Base-by-base conservation (phyloP, 2,113 vertebrate genomes). In the Mesocricetus auratus region DNA sequence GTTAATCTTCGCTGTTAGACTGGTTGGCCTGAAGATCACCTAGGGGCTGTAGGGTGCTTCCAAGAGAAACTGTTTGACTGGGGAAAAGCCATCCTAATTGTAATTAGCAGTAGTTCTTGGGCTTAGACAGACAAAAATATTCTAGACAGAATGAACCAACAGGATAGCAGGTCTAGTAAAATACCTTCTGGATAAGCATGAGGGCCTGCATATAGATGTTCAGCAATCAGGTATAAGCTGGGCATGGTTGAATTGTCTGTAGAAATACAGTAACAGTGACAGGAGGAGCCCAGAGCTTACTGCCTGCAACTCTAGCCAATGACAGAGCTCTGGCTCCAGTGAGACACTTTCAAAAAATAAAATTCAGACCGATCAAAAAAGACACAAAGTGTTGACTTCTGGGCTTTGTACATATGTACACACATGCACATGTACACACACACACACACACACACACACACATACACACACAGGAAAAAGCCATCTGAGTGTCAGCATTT, bases 181-280 rank as follows among this genome's bases (percentile, higher is more conserved):
- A 39, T 17, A 3, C 3, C 39, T 7, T 45, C 39, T 29, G 11
- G 9, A 64, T 9, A 64, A 45, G 26, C 9, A 31, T 21, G 9
- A 45, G 8, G 26, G 33, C 58, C 39, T 45, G 58, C 0, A 1
- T 33, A 45, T 7, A 0, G 1, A 1, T 31, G 15, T 64, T 31
- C 39, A 85, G 26, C 60, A 64, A 17, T 64, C 60, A 64, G 58
- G 42, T 31, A 64, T 11, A 64, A 64, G 9, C 2, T 33, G n/a
- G 39, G 26, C 24, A 9, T 64, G 58, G 26, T 15, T 0, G 31
- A 19, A 9, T 42, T 1, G 10, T 19, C 15, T 5, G 8, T 85
- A 45, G 26, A 42, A 21, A 9, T 45, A 33, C 11, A 3, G 39
- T 4, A 4, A 42, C 8, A 33, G 16, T 1, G 29, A 45, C 16